Conservation (phyloP, 2,797 vertebrate genomes). For the Falco rusticolus region DNA sequence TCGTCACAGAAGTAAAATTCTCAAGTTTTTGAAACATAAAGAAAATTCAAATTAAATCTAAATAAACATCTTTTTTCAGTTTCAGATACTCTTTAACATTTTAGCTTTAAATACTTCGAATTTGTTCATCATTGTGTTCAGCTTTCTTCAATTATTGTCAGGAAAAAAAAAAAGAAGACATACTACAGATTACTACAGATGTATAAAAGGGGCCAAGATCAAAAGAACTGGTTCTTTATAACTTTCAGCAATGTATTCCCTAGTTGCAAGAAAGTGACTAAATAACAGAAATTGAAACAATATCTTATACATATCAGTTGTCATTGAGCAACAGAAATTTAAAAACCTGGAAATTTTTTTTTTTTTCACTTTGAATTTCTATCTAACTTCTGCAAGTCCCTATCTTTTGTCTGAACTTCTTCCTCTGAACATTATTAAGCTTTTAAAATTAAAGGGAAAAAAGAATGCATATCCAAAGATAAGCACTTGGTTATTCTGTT, state of each 20-base stretch:
- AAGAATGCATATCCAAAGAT: neutral
- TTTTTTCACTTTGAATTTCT: neutral
- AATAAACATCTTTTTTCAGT: neutral
- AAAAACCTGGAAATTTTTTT: neutral
- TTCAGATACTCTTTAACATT: neutral
- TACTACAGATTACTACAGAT: neutral
- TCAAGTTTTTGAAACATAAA: neutral
- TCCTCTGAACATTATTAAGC: neutral
- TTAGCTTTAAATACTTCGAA: neutral
- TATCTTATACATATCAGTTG: neutral
- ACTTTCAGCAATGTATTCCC: neutral
- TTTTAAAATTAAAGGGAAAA: neutral
- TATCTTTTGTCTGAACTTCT: neutral
- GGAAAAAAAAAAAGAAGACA: neutral
- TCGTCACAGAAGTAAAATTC: neutral
- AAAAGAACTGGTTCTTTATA: neutral
- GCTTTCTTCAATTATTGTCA: neutral
- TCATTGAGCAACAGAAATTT: neutral
- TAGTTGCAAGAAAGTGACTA: neutral
- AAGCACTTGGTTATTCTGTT: neutral
- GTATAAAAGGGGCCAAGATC: neutral
- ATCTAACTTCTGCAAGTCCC: neutral
- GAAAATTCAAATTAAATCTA: neutral
- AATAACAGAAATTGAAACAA: neutral
- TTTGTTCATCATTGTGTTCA: neutral